A percentile compares a stretch with the other conserved stretches of the same genome.
Conservation (phyloP, 1,140 invertebrate species). For the Hylaeus anthracinus region DNA sequence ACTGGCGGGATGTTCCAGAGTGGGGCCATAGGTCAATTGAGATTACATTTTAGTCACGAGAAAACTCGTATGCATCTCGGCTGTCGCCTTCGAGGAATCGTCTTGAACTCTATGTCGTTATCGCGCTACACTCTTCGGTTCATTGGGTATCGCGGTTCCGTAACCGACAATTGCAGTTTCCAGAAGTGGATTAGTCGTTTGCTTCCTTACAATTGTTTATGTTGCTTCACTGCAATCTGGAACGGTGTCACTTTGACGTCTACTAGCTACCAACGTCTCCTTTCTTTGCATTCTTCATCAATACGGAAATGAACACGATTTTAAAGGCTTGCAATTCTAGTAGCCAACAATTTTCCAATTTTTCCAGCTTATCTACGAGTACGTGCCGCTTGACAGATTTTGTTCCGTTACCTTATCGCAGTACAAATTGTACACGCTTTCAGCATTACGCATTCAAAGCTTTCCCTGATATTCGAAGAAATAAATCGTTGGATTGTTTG, state of each 20-base stretch:
- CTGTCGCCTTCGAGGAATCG: conserved; percentile 6
- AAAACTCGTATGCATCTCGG: conserved; percentile 8
- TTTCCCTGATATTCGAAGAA: background rate
- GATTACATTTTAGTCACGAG: conserved; percentile 60
- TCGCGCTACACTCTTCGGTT: background rate
- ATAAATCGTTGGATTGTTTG: background rate
- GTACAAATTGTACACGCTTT: background rate
- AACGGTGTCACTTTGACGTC: too few species aligned
- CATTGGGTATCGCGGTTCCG: background rate
- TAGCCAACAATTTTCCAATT: too few species aligned
- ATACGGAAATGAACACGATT: too few species aligned
- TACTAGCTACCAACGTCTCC: too few species aligned
- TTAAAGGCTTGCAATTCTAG: too few species aligned
- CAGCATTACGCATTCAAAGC: background rate
- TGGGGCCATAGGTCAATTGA: conserved; percentile 76
- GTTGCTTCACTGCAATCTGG: too few species aligned
- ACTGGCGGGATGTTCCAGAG: conserved; percentile 6
- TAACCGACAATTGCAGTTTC: background rate
- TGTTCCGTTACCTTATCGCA: background rate
- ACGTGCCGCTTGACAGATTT: too few species aligned
- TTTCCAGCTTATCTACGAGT: too few species aligned
- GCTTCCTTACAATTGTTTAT: background rate
- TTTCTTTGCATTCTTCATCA: too few species aligned
- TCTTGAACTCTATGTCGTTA: background rate
- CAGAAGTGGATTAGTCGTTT: background rate